Base-by-base conservation (phyloP, 2,797 vertebrate genomes). In the Scleropages formosus region DNA sequence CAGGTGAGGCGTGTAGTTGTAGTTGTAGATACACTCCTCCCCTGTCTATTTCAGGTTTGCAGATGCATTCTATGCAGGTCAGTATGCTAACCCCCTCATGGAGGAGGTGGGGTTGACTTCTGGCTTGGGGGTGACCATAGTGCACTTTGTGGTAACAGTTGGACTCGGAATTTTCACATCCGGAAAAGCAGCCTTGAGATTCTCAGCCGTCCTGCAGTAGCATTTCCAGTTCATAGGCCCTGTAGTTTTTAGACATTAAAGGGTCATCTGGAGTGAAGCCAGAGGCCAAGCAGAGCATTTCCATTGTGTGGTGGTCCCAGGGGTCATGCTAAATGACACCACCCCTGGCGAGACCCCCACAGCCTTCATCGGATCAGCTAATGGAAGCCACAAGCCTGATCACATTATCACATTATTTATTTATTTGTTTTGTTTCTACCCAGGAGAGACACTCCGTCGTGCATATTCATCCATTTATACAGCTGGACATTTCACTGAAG, bases 171-270 rank as follows among this genome's bases (percentile, higher is more conserved):
- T 70, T 81, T 85, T 85, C 72, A 82, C 75, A 81, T 82, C 63
- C 16, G 56, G 67, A 27, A 53, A 15, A 70, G 53, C 64, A 39
- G 70, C 67, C 79, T 81, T 78, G 72, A 59, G 13, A 79, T 78
- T 84, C 78, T 78, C 79, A 82, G 78, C 51, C 80, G 78, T 80
- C 75, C 83, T 72, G 66, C 59, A 80, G 79, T 74, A n/a, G 18
- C 20, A 39, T 74, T 82, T 84, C 80, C 74, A 76, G 75, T 76
- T 73, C 51, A 18, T 24, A 68, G 77, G 63, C 69, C 75, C 75
- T 79, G 79, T 70, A 82, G 79, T 80, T 66, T 77, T 71, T 70
- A 67, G 73, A 69, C 78, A 81, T 80, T 79, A 77, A 56, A 60
- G 65, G 78, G 73, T 63, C 24, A 74, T 73, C 51, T 31, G 39